Base-by-base conservation (phyloP, 2,888 invertebrate species). In the Watsonalla cultraria region DNA sequence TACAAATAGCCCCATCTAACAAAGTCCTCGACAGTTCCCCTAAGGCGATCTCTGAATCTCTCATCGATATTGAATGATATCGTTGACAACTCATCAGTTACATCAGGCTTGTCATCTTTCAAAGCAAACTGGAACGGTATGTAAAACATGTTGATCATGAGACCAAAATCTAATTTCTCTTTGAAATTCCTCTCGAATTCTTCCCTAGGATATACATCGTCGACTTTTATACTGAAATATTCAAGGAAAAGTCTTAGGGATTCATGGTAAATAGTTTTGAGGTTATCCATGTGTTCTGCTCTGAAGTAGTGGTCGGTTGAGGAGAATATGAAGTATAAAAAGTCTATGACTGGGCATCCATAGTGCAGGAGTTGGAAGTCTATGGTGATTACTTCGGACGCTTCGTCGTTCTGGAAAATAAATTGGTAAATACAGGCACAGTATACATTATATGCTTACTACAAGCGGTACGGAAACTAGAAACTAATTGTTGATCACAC, bases 341-440 rank as follows among this genome's bases (percentile, higher is more conserved):
- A 62, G 47, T 84, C 84, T 6, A 65, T 45, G 0, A 79, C 47
- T 0, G 80, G 82, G 51, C 66, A 69, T 2, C 80, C 80, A 52
- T 66, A 76, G 58, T 70, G 58, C 0, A 73, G 52, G 0, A 78
- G 35, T 51, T 84, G 83, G 45, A 73, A 84, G 56, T 84, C 84
- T 0, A 78, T 63, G 33, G 72, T 61, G 34, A 80, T 65, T 0
- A 79, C 63, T 51, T 81, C 73, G 0, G 55, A 53, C 33, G 73
- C 55, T 48, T 64, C 62, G 14, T 68, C 74, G 6, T 78, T 55
- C 82, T 84, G 65, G 49, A 72, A 73, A 24, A 53, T 45, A 45
- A 24, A 33, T 53, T 47, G n/a, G 45, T n/a, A n/a, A n/a, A n/a
- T n/a, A n/a, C n/a, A n/a, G n/a, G n/a, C n/a, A n/a, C n/a, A n/a